These are phyloP conservation scores for Rhinogobio ventralis DNA, from an alignment of 2,797 vertebrate genomes.

Conservation along the genomic window DNA sequence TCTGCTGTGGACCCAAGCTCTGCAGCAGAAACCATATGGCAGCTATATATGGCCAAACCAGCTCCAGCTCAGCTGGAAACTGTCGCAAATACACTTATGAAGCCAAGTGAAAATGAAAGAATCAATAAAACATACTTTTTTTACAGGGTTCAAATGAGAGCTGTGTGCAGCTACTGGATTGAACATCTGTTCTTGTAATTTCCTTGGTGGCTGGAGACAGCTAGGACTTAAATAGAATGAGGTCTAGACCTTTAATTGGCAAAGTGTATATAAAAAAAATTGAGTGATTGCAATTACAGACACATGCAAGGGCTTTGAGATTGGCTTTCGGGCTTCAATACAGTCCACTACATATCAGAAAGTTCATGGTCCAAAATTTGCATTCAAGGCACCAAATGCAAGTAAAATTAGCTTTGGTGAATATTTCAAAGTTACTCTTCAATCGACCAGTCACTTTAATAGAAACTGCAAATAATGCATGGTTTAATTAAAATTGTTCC, in stretches of 20 bases:
- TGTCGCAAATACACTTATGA: slow-evolving; percentile 10
- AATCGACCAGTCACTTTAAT: not conserved
- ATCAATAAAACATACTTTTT: slow-evolving; percentile 22
- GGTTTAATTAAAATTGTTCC: not conserved
- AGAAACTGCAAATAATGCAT: not conserved
- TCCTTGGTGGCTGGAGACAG: slow-evolving; percentile 1
- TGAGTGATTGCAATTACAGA: not conserved
- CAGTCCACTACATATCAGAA: not conserved
- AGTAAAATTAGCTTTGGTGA: not conserved
- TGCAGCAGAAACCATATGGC: slow-evolving; percentile 45
- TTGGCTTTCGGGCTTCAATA: not conserved
- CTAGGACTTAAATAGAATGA: not conserved
- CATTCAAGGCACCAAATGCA: not conserved
- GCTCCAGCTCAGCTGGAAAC: slow-evolving; percentile 3
- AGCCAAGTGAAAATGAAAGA: not conserved
- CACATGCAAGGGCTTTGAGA: not conserved
- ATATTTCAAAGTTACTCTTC: not conserved
- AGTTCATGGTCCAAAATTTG: not conserved
- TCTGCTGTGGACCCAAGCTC: slow-evolving; percentile 39
- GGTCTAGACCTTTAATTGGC: slow-evolving; percentile 35
- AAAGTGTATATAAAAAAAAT: slow-evolving; percentile 24
- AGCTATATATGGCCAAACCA: slow-evolving; percentile 19
- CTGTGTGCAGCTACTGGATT: not conserved
- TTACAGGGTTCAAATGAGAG: slow-evolving; percentile 8
- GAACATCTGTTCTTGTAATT: slow-evolving; percentile 32